Percentiles rank a stretch among this genome's conserved stretches.
phyloP scores from a whole-genome alignment of 1,140 invertebrate genomes.

The Tetraneura akinire region DNA sequence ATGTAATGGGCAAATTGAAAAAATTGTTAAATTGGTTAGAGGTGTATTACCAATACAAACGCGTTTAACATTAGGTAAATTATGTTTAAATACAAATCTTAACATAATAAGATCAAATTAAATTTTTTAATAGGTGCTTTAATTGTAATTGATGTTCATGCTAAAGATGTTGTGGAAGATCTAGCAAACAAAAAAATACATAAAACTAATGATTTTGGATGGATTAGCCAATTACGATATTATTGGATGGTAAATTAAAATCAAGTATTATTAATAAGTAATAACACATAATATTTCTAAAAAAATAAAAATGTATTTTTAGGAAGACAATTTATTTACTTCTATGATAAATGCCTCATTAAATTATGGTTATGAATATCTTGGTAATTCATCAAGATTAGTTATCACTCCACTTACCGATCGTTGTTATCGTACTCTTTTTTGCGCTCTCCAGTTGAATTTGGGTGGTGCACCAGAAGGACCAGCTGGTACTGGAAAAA shows the following conservation, averaged over 20 bases:
- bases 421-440: constrained; percentile 88
- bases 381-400: constrained; percentile 85
- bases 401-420: constrained; percentile 89
- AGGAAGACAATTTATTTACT: constrained; percentile 73
- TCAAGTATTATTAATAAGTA: no score
- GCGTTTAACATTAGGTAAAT: constrained; percentile 80
- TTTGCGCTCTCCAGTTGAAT: constrained; percentile 84
- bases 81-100: not conserved
- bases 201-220: constrained; percentile 81
- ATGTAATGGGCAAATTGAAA: constrained; percentile 74
- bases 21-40: constrained; percentile 83
- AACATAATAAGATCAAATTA: not conserved
- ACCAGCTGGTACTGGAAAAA: constrained; percentile 94
- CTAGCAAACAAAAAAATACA: constrained; percentile 71
- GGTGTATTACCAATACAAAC: constrained; percentile 85
- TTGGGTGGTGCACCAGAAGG: constrained; percentile 89
- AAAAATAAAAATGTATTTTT: not conserved
- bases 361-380: constrained; percentile 91
- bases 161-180: constrained; percentile 78
- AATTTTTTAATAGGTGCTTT: constrained; percentile 69
- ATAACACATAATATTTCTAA: no score
- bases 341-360: constrained; percentile 91
- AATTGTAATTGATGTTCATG: constrained; percentile 91
- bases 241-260: constrained; percentile 81
- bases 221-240: constrained; percentile 89